phyloP scores from a whole-genome alignment of 2,113 vertebrate genomes.

The Erythrolamprus reginae region DNA sequence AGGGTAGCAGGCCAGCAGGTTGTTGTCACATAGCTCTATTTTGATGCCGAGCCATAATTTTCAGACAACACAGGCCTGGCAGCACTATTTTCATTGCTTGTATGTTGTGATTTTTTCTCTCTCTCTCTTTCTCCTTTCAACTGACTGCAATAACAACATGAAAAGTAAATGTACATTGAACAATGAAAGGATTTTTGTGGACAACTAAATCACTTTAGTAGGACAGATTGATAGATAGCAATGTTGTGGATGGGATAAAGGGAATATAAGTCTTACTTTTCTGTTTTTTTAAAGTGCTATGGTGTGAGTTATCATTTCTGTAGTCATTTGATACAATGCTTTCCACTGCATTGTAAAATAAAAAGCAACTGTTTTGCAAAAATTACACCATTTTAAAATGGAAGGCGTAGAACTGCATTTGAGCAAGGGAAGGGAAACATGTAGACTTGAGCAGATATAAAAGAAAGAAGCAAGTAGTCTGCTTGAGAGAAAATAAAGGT shows the following conservation, averaged over 20 bases:
- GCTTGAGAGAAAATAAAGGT: not conserved
- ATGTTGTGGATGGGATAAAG: not conserved
- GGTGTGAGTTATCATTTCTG: not conserved
- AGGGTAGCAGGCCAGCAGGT: constrained; percentile 8
- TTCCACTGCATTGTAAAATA: not conserved
- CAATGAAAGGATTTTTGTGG: not conserved
- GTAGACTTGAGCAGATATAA: not conserved
- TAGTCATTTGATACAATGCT: not conserved
- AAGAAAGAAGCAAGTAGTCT: not conserved
- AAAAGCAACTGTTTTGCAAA: not conserved
- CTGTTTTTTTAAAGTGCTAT: not conserved
- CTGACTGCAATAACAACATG: not conserved
- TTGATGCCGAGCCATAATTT: constrained; percentile 11
- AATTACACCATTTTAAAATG: not conserved
- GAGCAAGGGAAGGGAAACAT: not conserved
- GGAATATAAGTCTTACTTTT: not conserved
- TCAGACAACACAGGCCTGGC: not conserved
- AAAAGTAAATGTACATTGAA: constrained; percentile 1
- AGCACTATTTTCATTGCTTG: not conserved
- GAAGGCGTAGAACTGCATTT: not conserved
- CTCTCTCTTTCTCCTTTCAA: not conserved
- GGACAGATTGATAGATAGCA: not conserved
- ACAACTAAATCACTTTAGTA: not conserved
- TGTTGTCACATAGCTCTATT: not conserved
- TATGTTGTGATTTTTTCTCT: not conserved